phyloP scores from a whole-genome alignment of 2,113 vertebrate species.

The Halichoerus grypus region DNA sequence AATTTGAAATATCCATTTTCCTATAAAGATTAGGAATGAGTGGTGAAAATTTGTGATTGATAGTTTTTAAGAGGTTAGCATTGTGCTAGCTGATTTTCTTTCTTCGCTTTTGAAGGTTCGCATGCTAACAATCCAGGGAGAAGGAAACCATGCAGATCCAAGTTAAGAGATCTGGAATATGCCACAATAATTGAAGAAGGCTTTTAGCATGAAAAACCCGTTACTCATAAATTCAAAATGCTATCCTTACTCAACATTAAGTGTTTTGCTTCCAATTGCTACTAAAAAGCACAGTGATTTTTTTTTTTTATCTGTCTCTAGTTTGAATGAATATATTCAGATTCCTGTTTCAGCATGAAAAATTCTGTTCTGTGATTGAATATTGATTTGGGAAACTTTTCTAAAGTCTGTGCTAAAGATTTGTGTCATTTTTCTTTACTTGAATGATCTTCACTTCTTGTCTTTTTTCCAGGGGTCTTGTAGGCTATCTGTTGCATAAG shows the following conservation, averaged over 20 bases:
- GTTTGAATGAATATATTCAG: conserved; percentile 23
- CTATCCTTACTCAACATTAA: conserved; percentile 10
- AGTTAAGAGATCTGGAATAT: not conserved
- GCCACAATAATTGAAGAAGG: not conserved
- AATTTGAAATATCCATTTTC: not conserved
- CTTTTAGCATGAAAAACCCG: not conserved
- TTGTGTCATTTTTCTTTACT: conserved; percentile 24
- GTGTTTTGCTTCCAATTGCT: conserved; percentile 15
- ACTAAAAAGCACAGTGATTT: not conserved
- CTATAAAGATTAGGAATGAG: not conserved
- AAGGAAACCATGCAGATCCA: not conserved
- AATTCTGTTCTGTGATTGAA: conserved; percentile 11
- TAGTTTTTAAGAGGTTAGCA: not conserved
- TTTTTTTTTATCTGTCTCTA: not conserved
- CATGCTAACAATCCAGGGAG: not conserved
- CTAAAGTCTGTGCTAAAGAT: not conserved
- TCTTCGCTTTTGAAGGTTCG: not conserved
- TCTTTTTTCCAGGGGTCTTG: conserved; percentile 24
- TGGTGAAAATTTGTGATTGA: not conserved
- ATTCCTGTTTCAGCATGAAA: conserved; percentile 41
- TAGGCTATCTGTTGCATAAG: not conserved
- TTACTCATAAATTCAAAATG: not conserved
- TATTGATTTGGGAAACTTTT: conserved; percentile 41
- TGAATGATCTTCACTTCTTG: not conserved
- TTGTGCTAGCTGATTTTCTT: not conserved